A percentile compares a stretch with the other conserved stretches of the same genome.
Conservation (phyloP, 2,888 invertebrate species). For the Andrena trimmerana region DNA sequence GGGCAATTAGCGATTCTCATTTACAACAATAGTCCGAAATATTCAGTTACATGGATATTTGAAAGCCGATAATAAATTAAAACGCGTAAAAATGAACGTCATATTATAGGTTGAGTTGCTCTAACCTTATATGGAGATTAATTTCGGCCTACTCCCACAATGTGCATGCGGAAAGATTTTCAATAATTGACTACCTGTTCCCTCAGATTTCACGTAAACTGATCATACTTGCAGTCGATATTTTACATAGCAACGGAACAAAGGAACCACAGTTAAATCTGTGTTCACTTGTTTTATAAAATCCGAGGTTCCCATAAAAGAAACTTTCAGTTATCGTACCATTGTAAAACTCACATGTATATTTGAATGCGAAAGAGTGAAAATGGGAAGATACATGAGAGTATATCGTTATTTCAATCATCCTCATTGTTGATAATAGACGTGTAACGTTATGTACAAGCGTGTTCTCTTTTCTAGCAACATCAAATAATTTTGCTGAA, state of each 20-base stretch:
- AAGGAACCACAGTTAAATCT: constrained; percentile 6
- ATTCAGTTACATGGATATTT: background rate
- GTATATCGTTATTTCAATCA: constrained; percentile 52
- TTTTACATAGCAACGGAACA: constrained; percentile 48
- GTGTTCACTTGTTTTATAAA: constrained; percentile 52
- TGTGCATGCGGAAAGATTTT: constrained; percentile 13
- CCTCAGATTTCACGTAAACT: background rate
- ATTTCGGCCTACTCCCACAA: constrained; percentile 67
- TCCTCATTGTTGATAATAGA: constrained; percentile 5
- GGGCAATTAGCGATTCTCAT: background rate
- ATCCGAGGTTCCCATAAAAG: constrained; percentile 10
- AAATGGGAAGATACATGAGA: constrained; percentile 73
- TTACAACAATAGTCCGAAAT: background rate
- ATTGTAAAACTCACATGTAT: constrained; percentile 13
- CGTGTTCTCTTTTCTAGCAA: constrained; percentile 88
- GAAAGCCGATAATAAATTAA: background rate
- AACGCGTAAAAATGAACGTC: background rate
- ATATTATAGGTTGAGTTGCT: constrained; percentile 16
- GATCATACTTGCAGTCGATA: background rate
- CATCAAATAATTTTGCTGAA: constrained; percentile 98
- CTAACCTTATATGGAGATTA: constrained; percentile 77
- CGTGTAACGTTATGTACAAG: background rate
- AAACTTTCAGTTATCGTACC: background rate
- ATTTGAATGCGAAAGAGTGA: constrained; percentile 21
- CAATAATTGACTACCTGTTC: background rate